Percentiles rank a stretch among this genome's conserved stretches.
phyloP scores from a whole-genome alignment of 2,797 vertebrate species.

The Oryzias sinensis region DNA sequence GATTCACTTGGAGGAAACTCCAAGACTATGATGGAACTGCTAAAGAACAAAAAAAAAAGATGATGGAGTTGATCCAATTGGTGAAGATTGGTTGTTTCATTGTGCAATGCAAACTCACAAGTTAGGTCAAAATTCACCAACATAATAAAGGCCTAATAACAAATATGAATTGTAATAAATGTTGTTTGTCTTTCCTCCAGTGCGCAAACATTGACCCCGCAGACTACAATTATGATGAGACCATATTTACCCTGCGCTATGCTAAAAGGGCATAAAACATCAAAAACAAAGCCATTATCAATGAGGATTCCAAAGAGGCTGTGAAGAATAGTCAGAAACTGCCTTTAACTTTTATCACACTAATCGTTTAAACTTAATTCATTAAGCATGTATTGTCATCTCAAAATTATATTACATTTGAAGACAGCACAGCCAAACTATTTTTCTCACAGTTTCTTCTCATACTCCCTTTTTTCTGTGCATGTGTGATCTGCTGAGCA shows the following conservation, averaged over 20 bases:
- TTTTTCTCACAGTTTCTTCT: too few relatives aligned
- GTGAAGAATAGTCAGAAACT: too few relatives aligned
- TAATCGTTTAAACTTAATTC: too few relatives aligned
- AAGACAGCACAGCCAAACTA: too few relatives aligned
- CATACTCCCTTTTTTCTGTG: too few relatives aligned
- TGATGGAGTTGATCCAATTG: background rate
- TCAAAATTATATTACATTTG: too few relatives aligned
- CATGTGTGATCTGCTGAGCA: too few relatives aligned
- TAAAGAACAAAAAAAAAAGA: constrained; percentile 12
- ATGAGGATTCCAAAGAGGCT: constrained; percentile 97
- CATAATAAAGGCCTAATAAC: background rate
- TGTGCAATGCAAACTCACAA: background rate
- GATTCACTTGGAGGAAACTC: constrained; percentile 98
- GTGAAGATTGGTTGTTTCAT: background rate
- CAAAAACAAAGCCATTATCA: constrained; percentile 99
- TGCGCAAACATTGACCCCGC: constrained; percentile 98
- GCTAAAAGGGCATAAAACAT: constrained; percentile 98
- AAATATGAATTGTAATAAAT: background rate
- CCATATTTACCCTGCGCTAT: constrained; percentile 95
- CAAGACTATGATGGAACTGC: constrained; percentile 97
- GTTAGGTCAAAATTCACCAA: background rate
- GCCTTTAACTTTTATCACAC: too few relatives aligned
- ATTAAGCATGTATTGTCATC: too few relatives aligned
- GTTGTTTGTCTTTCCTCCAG: constrained; percentile 60
- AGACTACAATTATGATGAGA: constrained; percentile 98